Evolutionary conservation across 1,140 invertebrate genomes (phyloP).

Genomic region (Cherax destructor): DNA sequence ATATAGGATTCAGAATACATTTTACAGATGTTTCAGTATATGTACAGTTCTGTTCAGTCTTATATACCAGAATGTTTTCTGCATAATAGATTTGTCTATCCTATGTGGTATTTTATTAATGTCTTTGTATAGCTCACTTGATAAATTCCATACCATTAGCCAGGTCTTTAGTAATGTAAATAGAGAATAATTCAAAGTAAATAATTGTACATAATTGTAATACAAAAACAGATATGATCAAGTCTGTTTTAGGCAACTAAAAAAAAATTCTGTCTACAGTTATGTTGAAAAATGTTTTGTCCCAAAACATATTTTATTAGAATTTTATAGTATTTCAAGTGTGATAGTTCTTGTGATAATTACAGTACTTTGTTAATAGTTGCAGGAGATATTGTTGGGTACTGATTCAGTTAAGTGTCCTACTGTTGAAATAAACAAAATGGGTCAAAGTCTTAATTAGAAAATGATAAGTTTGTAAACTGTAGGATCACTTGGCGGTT

Average conservation of each 20-base stretch:
- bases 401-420: neutral
- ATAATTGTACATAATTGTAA: neutral
- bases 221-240: neutral
- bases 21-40: too few relatives aligned
- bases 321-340: neutral
- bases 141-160: too few relatives aligned
- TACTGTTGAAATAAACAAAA: too few relatives aligned
- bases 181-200: neutral
- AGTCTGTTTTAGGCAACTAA: neutral
- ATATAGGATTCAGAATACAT: too few relatives aligned
- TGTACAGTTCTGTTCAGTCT: too few relatives aligned
- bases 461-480: too few relatives aligned
- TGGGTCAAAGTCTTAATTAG: too few relatives aligned
- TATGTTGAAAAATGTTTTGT: neutral
- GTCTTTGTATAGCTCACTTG: too few relatives aligned
- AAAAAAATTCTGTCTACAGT: neutral
- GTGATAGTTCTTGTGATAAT: slow-evolving; percentile 12
- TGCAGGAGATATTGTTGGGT: neutral
- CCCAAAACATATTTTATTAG: neutral
- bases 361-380: neutral
- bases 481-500: too few relatives aligned
- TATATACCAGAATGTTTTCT: too few relatives aligned
- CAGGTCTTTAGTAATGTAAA: neutral
- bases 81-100: too few relatives aligned
- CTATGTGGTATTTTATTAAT: too few relatives aligned